phyloP scores from a whole-genome alignment of 2,113 vertebrate species.

The Lates calcarifer region DNA sequence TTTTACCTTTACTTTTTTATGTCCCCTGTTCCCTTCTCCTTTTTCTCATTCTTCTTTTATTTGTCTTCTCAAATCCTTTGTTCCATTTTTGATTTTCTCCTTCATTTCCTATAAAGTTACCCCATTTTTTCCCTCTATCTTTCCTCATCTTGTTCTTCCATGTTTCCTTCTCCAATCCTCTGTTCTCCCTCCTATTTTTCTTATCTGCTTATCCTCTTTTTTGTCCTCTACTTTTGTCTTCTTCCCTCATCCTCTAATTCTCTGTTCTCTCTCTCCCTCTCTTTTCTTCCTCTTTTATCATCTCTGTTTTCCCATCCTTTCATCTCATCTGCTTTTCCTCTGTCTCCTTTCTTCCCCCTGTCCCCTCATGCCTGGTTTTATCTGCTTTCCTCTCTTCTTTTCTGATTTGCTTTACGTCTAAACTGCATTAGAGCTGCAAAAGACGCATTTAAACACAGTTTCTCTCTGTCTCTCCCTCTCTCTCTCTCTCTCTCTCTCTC shows the following conservation, averaged over 20 bases:
- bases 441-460: neutral
- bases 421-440: neutral
- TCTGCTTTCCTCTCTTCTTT: neutral
- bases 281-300: neutral
- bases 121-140: no score
- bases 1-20: neutral
- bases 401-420: neutral
- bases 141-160: neutral
- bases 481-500: neutral
- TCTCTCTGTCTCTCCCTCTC: no score
- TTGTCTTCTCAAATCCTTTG: neutral
- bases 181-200: no score
- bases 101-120: neutral
- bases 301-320: neutral
- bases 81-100: neutral
- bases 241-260: neutral
- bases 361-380: neutral
- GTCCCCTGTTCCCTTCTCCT: no score
- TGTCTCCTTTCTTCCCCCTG: neutral
- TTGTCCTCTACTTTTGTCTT: neutral
- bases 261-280: neutral
- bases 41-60: no score
- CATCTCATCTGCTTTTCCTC: neutral
- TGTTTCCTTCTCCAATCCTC: neutral
- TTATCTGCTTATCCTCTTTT: conserved; percentile 3